Evolutionary conservation across 1,140 invertebrate species (phyloP).

Genomic region (Anoplolepis gracilipes): DNA sequence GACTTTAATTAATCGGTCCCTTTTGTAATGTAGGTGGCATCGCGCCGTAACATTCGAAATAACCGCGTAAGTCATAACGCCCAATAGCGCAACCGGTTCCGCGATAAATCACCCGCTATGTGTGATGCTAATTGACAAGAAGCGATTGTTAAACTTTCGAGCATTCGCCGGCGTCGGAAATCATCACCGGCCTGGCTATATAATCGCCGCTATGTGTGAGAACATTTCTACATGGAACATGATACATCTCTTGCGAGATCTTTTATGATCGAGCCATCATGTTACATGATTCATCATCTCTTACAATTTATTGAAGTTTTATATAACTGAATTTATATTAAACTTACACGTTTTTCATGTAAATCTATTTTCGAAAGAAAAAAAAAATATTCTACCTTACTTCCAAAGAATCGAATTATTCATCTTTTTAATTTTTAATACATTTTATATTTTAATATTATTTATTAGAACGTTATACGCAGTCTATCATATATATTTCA

Average conservation of each 20-base stretch:
- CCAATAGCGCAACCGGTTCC: constrained; percentile 48
- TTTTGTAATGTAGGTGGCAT: constrained; percentile 56
- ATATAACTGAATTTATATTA: not conserved
- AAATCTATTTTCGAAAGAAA: not conserved
- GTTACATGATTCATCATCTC: not conserved
- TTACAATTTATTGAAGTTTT: not conserved
- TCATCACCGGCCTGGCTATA: not conserved
- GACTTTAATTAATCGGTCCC: constrained; percentile 68
- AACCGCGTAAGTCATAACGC: constrained; percentile 34
- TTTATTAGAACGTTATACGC: not conserved
- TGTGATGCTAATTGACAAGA: constrained; percentile 59
- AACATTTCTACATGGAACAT: not conserved
- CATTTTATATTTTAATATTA: not conserved
- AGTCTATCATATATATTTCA: too few species aligned
- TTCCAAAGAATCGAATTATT: not conserved
- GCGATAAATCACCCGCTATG: constrained; percentile 46
- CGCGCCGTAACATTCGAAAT: constrained; percentile 37
- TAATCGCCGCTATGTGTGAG: constrained; percentile 29
- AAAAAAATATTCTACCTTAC: not conserved
- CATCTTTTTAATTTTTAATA: not conserved
- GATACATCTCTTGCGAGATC: not conserved
- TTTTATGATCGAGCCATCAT: not conserved
- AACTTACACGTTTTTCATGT: not conserved
- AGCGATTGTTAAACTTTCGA: constrained; percentile 56
- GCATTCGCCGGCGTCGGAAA: constrained; percentile 21